phyloP scores from a whole-genome alignment of 2,797 vertebrate species.

The Simalia tracyae region DNA sequence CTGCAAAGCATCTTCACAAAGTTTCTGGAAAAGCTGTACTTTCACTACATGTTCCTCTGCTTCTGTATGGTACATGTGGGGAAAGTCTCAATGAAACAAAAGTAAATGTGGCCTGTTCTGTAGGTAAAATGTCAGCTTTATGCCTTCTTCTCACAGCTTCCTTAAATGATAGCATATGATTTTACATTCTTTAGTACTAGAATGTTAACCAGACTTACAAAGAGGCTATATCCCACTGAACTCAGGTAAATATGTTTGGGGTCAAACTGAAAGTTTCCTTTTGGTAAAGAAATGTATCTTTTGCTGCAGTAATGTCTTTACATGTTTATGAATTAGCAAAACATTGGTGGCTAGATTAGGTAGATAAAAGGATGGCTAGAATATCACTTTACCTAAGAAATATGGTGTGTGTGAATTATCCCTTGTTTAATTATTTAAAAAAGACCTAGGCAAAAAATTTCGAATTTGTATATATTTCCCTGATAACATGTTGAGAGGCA shows the following conservation, averaged over 20 bases:
- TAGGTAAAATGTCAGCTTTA: neutral
- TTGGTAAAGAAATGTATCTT: conserved; percentile 29
- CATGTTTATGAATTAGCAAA: conserved; percentile 20
- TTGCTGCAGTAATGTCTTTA: neutral
- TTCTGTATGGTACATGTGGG: neutral
- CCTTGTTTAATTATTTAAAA: neutral
- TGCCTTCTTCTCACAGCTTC: neutral
- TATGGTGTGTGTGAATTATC: neutral
- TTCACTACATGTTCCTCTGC: neutral
- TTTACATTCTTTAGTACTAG: conserved; percentile 20
- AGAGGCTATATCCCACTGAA: neutral
- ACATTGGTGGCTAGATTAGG: conserved; percentile 2
- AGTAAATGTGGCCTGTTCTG: neutral
- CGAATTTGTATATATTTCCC: conserved; percentile 4
- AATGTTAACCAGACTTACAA: neutral
- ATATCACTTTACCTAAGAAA: neutral
- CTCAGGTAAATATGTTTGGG: neutral
- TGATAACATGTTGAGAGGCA: neutral
- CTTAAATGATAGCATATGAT: neutral
- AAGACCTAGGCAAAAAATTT: neutral
- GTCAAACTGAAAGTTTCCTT: neutral
- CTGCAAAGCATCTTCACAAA: neutral
- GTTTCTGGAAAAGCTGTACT: neutral
- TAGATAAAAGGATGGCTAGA: neutral
- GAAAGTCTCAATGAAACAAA: neutral